Percentiles rank a stretch among this genome's conserved stretches.
Conservation (phyloP, 2,888 invertebrate species). For the Machimus rusticus region DNA sequence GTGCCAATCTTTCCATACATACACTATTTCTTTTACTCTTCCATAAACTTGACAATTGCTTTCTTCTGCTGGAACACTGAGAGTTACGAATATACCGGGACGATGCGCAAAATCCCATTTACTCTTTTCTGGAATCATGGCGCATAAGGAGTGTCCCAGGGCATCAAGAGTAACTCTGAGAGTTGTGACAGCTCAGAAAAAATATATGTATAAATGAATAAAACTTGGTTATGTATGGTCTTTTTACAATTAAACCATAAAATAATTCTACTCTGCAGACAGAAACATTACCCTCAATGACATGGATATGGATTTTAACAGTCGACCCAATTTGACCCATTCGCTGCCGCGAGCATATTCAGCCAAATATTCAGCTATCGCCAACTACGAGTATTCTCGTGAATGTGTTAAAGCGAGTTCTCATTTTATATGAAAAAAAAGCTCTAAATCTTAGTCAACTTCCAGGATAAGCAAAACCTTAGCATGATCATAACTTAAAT, state of each 20-base stretch:
- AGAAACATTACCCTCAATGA: neutral
- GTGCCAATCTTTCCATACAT: neutral
- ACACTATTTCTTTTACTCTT: neutral
- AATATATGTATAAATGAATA: neutral
- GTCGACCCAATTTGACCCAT: neutral
- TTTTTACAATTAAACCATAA: neutral
- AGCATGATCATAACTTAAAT: neutral
- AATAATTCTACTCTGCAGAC: neutral
- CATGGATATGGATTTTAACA: neutral
- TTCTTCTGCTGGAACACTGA: neutral
- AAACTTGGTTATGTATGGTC: neutral
- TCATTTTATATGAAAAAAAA: neutral
- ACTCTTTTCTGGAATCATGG: constrained; percentile 11
- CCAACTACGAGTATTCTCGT: too few relatives aligned
- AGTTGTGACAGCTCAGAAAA: neutral
- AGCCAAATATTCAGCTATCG: too few relatives aligned
- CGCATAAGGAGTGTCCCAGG: constrained; percentile 49
- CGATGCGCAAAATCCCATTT: constrained; percentile 30
- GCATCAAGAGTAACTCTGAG: constrained; percentile 13
- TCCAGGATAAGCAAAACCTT: neutral
- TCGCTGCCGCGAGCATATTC: too few relatives aligned
- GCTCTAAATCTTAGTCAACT: neutral
- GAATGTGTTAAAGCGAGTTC: neutral
- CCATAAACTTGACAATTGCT: neutral
- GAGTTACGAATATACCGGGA: neutral